phyloP scores from a whole-genome alignment of 2,888 invertebrate species.

The Macrophya annulata region DNA sequence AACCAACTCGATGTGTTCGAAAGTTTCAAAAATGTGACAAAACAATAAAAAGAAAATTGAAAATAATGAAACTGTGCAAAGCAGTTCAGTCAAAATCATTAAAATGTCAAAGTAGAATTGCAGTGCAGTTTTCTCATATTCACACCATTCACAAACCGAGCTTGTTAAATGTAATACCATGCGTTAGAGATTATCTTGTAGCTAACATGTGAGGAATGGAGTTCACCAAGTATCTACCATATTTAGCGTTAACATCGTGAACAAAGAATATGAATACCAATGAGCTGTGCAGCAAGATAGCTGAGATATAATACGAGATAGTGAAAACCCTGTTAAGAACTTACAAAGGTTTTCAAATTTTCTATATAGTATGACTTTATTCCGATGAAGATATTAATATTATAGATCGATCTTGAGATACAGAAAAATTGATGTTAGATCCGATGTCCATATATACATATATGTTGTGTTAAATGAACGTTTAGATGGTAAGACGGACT shows the following conservation, averaged over 20 bases:
- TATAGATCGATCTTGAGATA: not conserved
- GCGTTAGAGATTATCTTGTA: not conserved
- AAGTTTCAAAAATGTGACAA: not conserved
- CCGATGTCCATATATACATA: not conserved
- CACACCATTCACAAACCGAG: not conserved
- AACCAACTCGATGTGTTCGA: not conserved
- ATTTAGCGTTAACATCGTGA: slow-evolving; percentile 38
- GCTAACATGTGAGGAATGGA: not conserved
- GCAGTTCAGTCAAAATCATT: not conserved
- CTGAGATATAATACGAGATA: slow-evolving; percentile 18
- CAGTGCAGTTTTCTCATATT: not conserved
- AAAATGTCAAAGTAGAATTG: not conserved
- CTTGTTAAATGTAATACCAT: not conserved
- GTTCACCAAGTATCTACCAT: slow-evolving; percentile 31
- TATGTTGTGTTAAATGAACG: not conserved
- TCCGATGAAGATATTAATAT: not conserved
- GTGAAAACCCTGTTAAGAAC: slow-evolving; percentile 12
- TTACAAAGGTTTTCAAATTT: not conserved
- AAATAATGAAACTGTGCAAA: not conserved
- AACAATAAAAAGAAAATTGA: not conserved
- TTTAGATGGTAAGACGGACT: not conserved
- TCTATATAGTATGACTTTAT: not conserved
- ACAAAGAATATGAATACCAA: slow-evolving; percentile 55
- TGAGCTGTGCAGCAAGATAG: not conserved
- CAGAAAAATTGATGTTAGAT: not conserved